A percentile compares a stretch with the other conserved stretches of the same genome.
Conservation (phyloP, 1,140 invertebrate genomes). For the Acromyrmex charruanus region DNA sequence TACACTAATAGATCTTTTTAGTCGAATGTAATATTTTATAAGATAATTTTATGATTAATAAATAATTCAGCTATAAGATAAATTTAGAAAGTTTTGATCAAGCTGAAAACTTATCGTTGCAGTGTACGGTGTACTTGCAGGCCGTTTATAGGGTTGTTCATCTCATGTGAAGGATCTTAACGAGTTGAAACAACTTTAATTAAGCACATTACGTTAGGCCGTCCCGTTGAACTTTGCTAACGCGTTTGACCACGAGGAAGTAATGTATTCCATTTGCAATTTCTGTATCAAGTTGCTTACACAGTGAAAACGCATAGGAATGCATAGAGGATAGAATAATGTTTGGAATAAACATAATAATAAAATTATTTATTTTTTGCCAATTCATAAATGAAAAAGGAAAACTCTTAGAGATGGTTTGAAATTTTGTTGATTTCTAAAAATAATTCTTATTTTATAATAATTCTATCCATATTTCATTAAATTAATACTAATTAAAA, state of each 20-base stretch:
- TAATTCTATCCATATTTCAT: no score
- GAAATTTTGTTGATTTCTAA: background rate
- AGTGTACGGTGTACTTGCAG: slow-evolving; percentile 55
- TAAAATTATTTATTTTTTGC: background rate
- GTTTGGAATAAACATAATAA: background rate
- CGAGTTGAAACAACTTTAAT: slow-evolving; percentile 86
- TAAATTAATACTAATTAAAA: background rate
- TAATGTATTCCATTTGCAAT: slow-evolving; percentile 64
- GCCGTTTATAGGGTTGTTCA: slow-evolving; percentile 81
- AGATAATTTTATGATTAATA: background rate
- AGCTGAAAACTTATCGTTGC: slow-evolving; percentile 53
- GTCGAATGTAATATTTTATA: background rate
- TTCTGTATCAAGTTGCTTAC: background rate
- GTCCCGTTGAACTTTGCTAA: slow-evolving; percentile 80
- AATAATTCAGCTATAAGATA: slow-evolving; percentile 26
- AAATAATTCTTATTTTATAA: background rate
- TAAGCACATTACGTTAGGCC: slow-evolving; percentile 81
- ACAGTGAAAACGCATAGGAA: background rate
- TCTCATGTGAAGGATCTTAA: slow-evolving; percentile 83
- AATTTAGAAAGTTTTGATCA: slow-evolving; percentile 32
- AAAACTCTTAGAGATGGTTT: background rate
- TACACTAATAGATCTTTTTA: background rate
- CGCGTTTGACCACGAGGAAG: slow-evolving; percentile 73
- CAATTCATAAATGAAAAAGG: background rate
- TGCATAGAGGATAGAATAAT: no score